Evolutionary conservation across 2,888 invertebrate genomes (phyloP).

Genomic region (Tuta absoluta): DNA sequence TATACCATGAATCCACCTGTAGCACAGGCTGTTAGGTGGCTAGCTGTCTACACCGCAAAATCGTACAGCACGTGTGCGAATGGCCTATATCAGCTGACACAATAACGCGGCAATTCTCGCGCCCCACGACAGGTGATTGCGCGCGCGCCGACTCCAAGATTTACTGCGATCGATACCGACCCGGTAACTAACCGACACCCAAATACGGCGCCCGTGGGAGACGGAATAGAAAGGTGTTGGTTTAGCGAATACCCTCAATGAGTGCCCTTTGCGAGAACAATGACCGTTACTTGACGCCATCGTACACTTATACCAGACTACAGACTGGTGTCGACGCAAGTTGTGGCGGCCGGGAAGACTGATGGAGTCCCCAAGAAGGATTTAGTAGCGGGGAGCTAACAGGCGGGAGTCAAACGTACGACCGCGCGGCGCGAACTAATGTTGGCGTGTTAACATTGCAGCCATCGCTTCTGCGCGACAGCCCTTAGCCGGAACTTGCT

Average conservation of each 20-base stretch:
- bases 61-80: constrained; percentile 1
- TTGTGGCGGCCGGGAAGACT: neutral
- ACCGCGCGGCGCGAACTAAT: constrained; percentile 17
- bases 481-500: constrained; percentile 15
- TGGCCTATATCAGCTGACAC: constrained; percentile 21
- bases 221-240: constrained; percentile 23
- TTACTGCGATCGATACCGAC: constrained; percentile 42
- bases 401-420: constrained; percentile 15
- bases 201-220: constrained; percentile 28
- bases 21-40: neutral
- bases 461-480: constrained; percentile 9
- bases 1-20: no score
- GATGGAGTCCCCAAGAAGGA: constrained; percentile 14
- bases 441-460: constrained; percentile 18
- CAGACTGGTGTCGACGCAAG: neutral
- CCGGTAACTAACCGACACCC: constrained; percentile 38
- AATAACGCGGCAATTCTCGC: constrained; percentile 38
- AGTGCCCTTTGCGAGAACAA: constrained; percentile 16
- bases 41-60: neutral
- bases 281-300: constrained; percentile 17
- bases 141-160: constrained; percentile 38
- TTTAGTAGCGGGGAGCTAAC: constrained; percentile 5
- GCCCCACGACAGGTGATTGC: constrained; percentile 33
- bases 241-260: constrained; percentile 13
- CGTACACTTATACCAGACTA: neutral